Base-by-base conservation (phyloP, 2,888 invertebrate genomes). In the Autographa gamma region DNA sequence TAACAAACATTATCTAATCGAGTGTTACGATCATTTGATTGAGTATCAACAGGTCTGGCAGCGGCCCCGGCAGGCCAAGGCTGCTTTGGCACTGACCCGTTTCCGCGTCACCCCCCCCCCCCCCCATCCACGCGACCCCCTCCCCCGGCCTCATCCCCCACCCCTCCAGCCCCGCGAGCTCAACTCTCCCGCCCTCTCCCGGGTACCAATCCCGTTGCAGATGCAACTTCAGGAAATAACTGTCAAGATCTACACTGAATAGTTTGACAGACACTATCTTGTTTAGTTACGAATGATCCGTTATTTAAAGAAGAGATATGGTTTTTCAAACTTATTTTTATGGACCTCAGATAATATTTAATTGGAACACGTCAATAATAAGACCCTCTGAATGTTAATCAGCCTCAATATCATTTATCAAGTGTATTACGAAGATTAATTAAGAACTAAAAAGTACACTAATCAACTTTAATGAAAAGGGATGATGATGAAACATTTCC, bases 61-160 rank as follows among this genome's bases (percentile, higher is more conserved):
- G 82, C 70, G 72, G 79, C 75, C 77, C 80, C 64, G 80, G 41
- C 78, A 73, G 86, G 90, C 89, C 90, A 90, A 91, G 91, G 91
- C 90, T 86, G 85, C 86, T 80, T 71, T 89, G 90, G 88, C 90
- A 90, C 89, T 94, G 94, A 93, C 94, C 94, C 85, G 90, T 74
- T 89, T 93, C 69, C 77, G 71, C 77, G 90, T 66, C 73, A 69
- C 79, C 74, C 71, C 73, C 78, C 74, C 66, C 71, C 65, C 32
- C 16, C 13, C 8, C 43, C 63, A n/a, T 25, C 25, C 25, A 25
- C 25, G 25, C 25, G 25, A 25, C 25, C 25, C 25, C 25, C 3
- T 25, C 25, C 25, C 25, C 25, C 60, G 60, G 25, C 73, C 66
- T 54, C 67, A 63, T 63, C 60, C 71, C 31, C 62, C 48, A 63